Conservation (phyloP, 1,140 invertebrate genomes). For the Pentalonia nigronervosa region DNA sequence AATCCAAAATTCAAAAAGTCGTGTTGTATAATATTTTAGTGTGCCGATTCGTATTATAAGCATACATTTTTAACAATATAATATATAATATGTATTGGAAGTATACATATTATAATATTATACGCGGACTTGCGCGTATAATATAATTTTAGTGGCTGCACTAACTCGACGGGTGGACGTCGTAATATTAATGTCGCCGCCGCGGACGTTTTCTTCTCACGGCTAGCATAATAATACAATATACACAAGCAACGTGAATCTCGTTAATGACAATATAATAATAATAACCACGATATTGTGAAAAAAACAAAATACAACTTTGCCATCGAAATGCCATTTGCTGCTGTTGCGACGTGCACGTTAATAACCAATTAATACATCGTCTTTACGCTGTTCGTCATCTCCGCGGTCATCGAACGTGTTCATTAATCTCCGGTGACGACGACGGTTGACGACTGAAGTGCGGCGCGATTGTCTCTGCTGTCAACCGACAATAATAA, state of each 20-base stretch:
- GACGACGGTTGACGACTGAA: not conserved
- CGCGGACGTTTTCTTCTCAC: slow-evolving; percentile 5
- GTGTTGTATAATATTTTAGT: not conserved
- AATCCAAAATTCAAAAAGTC: not conserved
- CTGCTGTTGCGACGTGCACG: not conserved
- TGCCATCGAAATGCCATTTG: not conserved
- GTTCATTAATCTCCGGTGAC: not conserved
- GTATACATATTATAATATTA: not conserved
- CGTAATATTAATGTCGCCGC: not conserved
- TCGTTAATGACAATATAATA: slow-evolving; percentile 4
- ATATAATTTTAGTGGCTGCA: not conserved
- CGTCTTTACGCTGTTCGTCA: not conserved
- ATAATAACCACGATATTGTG: not conserved
- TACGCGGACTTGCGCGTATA: not conserved
- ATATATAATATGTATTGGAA: not conserved
- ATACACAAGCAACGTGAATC: not conserved
- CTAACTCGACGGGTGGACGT: not conserved
- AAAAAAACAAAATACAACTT: not conserved
- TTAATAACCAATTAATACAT: slow-evolving; percentile 22
- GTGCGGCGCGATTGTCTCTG: not conserved
- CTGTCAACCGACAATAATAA: no score
- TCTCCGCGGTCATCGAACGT: not conserved
- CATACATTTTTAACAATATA: no score
- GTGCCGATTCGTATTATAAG: no score
- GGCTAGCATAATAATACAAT: not conserved